Conservation (phyloP, 2,888 invertebrate genomes). For the Punctoribates punctum region DNA sequence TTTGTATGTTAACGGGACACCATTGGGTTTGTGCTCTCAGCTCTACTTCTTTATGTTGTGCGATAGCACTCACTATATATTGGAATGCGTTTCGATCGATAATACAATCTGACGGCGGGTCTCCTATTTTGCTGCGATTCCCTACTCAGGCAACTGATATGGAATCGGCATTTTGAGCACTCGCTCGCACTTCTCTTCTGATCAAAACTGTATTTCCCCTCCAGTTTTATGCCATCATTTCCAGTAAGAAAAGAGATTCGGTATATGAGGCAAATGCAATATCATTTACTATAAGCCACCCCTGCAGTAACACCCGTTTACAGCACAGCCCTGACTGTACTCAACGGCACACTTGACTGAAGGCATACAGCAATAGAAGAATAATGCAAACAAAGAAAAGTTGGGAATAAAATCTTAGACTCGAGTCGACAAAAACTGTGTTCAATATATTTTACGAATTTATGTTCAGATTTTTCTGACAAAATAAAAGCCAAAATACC, state of each 20-base stretch:
- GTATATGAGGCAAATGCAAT: conserved; percentile 22
- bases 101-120: conserved; percentile 36
- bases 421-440: neutral
- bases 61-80: conserved; percentile 20
- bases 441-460: neutral
- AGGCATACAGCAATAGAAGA: neutral
- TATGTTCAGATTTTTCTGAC: conserved; percentile 18
- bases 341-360: neutral
- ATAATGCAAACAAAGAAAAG: neutral
- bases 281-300: conserved; percentile 29
- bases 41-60: conserved; percentile 28
- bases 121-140: conserved; percentile 24
- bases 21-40: conserved; percentile 33
- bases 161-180: conserved; percentile 29
- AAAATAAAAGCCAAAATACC: neutral
- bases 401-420: conserved; percentile 24
- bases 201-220: conserved; percentile 4
- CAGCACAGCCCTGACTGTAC: neutral
- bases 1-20: conserved; percentile 37
- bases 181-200: neutral
- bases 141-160: conserved; percentile 30
- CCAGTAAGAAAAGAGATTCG: conserved; percentile 4
- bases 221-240: conserved; percentile 29
- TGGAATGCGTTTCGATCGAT: conserved; percentile 37
- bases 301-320: conserved; percentile 37